Evolutionary conservation across 2,888 invertebrate genomes (phyloP), one percentile per base, ranked within the genome.

Genomic region (Erpobdella octoculata): DNA sequence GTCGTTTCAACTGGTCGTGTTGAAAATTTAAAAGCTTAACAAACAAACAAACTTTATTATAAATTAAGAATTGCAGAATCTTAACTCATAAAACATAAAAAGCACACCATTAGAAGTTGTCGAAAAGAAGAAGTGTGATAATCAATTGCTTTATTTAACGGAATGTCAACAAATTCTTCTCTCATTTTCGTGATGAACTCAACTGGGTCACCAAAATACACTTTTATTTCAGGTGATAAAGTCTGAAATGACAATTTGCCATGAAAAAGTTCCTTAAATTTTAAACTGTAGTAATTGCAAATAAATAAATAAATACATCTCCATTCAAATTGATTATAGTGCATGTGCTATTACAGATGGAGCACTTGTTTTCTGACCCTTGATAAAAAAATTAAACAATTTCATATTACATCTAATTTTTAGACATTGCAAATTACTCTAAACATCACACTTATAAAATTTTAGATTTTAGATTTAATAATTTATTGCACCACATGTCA

Each of bases 181-280:
- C 6, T 4, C 31, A 69, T 35, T 69, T 69, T 69, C 4, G 33
- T 33, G 28, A 69, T 28, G n/a, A 53, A 33, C 31, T 18, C 48
- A 25, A 21, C n/a, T 18, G 69, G 53, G 8, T 69, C 48, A 48
- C 31, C 15, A 21, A 69, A 69, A 53, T 58, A 69, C 21, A 69
- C 28, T 28, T 58, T 69, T 69, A 69, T 69, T 35, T 69, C 69
- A 18, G 69, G 69, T 35, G 48, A 28, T 31, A 69, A 21, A 18
- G 37, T 8, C 37, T 65, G n/a, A 37, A 37, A 65, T 21, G 28
- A 9, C 21, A 53, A 28, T 53, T 53, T 21, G 21, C 1, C 28
- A 25, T 3, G 18, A 28, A 53, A 53, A 53, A 28, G 6, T 9
- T 8, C 8, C 28, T 53, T 1, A 5, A 53, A 2, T 6, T n/a